A percentile compares a stretch with the other conserved stretches of the same genome.
These are phyloP conservation scores for Sesia apiformis DNA, from an alignment of 2,888 invertebrate species.

Conservation along the genomic window DNA sequence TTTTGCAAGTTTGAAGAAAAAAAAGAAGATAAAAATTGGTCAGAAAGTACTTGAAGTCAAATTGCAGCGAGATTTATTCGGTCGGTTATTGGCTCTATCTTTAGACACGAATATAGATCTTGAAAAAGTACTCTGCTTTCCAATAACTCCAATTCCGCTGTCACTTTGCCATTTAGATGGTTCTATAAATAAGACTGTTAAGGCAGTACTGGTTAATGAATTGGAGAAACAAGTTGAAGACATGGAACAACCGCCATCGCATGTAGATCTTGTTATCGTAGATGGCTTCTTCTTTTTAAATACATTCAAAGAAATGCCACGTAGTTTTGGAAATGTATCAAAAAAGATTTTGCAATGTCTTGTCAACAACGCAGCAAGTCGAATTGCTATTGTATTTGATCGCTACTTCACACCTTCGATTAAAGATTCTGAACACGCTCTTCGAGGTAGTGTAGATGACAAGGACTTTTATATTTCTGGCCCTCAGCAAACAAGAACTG, in stretches of 20 bases:
- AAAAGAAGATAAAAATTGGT: slow-evolving; percentile 3
- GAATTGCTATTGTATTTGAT: slow-evolving; percentile 13
- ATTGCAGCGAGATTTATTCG: slow-evolving; percentile 11
- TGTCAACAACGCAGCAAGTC: slow-evolving; percentile 1
- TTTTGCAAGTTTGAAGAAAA: neutral
- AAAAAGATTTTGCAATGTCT: neutral
- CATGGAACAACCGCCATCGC: neutral
- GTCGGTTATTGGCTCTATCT: slow-evolving; percentile 5
- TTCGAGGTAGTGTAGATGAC: slow-evolving; percentile 3
- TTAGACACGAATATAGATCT: neutral
- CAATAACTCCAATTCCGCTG: slow-evolving; percentile 12
- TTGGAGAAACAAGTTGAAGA: slow-evolving; percentile 6
- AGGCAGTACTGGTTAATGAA: slow-evolving; percentile 16
- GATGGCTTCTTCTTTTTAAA: neutral
- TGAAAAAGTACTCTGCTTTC: slow-evolving; percentile 5
- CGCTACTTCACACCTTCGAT: slow-evolving; percentile 14
- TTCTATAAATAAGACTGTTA: slow-evolving; percentile 19
- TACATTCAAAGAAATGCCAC: neutral
- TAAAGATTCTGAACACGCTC: slow-evolving; percentile 14
- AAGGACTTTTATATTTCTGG: slow-evolving; percentile 8
- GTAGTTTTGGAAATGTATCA: neutral
- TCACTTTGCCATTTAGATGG: slow-evolving; percentile 22
- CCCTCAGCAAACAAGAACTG: slow-evolving; percentile 10
- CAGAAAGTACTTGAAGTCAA: slow-evolving; percentile 6
- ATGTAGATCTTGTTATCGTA: neutral